Conservation (phyloP, 2,888 invertebrate species). For the Argyresthia goedartella region DNA sequence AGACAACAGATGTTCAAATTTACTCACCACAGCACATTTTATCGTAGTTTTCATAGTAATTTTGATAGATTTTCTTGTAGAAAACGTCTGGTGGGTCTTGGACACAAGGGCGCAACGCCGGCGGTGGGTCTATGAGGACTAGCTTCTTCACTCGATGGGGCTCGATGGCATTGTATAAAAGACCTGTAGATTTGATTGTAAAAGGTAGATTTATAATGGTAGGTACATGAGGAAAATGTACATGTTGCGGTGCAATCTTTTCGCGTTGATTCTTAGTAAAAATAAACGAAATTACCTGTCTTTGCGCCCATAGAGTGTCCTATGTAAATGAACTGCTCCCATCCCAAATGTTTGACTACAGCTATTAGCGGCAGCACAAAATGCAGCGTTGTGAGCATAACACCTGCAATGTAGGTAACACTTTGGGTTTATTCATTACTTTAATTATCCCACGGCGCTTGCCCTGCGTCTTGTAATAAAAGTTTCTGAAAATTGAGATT, state of each 20-base stretch:
- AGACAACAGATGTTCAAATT: no score
- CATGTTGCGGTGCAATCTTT: no score
- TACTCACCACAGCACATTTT: no score
- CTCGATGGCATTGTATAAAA: conserved; percentile 49
- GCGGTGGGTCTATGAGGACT: conserved; percentile 37
- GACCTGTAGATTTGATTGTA: conserved; percentile 22
- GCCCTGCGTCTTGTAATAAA: no score
- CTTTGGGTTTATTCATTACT: no score
- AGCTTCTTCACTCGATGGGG: conserved; percentile 55
- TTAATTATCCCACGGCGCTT: no score
- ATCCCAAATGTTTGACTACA: conserved; percentile 31
- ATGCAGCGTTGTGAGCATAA: conserved; percentile 39
- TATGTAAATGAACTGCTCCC: conserved; percentile 38
- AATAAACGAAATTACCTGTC: no score
- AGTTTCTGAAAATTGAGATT: no score
- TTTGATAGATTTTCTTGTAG: conserved; percentile 23
- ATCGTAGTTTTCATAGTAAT: conserved; percentile 34
- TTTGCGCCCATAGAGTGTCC: conserved; percentile 57
- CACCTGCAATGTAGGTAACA: conserved; percentile 23
- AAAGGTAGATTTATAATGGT: no score
- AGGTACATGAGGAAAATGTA: neutral
- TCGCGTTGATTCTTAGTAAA: no score
- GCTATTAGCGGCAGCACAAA: conserved; percentile 39
- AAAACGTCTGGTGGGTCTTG: no score
- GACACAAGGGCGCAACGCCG: no score